Percentiles rank a stretch among this genome's conserved stretches.
phyloP scores from a whole-genome alignment of 2,113 vertebrate genomes.

The Xiphias gladius region DNA sequence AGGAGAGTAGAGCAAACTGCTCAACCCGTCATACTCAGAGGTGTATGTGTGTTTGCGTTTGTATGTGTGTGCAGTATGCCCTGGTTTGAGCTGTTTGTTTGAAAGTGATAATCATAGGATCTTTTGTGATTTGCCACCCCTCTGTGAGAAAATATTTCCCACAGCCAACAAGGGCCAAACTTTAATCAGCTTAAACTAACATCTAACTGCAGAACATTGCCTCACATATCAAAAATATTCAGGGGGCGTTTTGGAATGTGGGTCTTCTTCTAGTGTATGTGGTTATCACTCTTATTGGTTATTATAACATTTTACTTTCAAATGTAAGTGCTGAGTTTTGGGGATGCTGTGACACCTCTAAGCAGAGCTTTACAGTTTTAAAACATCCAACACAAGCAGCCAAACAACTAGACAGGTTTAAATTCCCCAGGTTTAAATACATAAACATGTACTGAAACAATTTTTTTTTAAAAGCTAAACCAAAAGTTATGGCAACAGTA shows the following conservation, averaged over 20 bases:
- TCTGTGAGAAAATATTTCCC: constrained; percentile 37
- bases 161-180: constrained; percentile 15
- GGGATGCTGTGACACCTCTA: background rate
- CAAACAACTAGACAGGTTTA: background rate
- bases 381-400: background rate
- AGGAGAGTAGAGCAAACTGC: constrained; percentile 5
- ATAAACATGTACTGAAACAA: background rate
- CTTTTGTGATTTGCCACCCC: constrained; percentile 33
- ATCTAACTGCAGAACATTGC: background rate
- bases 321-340: background rate
- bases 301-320: background rate
- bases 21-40: constrained; percentile 10
- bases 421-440: background rate
- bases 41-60: constrained; percentile 3
- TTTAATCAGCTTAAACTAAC: constrained; percentile 5
- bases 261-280: background rate
- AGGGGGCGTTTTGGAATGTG: background rate
- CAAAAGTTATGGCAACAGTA: background rate
- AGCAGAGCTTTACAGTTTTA: background rate
- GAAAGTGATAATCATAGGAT: constrained; percentile 56
- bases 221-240: background rate
- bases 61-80: constrained; percentile 32
- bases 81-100: constrained; percentile 59
- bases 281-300: background rate
- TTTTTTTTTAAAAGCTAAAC: background rate